Evolutionary conservation across 2,113 vertebrate genomes (phyloP).

Genomic region (Misgurnus anguillicaudatus): DNA sequence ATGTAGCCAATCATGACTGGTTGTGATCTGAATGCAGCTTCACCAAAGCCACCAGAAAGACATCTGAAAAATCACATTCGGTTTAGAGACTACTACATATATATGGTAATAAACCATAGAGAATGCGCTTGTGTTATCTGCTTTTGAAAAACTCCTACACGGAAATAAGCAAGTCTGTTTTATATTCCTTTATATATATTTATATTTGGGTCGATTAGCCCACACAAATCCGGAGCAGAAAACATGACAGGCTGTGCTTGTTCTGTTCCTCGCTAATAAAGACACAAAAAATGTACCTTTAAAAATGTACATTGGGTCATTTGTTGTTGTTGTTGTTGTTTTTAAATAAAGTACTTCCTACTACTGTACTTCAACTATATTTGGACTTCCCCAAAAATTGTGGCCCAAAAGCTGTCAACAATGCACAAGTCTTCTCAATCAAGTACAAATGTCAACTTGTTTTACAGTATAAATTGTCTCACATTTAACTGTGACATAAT

Average conservation of each 20-base stretch:
- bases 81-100: conserved; percentile 19
- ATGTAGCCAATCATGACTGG: conserved; percentile 18
- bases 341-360: too few species aligned
- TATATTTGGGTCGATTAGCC: conserved; percentile 23
- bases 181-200: conserved; percentile 17
- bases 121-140: neutral
- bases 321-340: too few species aligned
- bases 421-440: too few species aligned
- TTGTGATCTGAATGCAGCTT: conserved; percentile 33
- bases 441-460: too few species aligned
- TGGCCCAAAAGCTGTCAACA: too few species aligned
- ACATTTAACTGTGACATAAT: too few species aligned
- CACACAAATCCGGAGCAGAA: neutral
- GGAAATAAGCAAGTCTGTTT: conserved; percentile 3
- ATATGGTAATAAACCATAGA: neutral
- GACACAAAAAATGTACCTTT: neutral
- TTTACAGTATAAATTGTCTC: too few species aligned
- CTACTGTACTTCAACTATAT: too few species aligned
- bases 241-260: neutral
- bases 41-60: conserved; percentile 7
- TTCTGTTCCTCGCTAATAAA: neutral
- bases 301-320: neutral
- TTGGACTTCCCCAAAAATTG: too few species aligned
- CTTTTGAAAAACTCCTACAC: conserved; percentile 33
- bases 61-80: neutral